Percentiles rank a stretch among this genome's conserved stretches.
Conservation (phyloP, 2,797 vertebrate genomes). For the Prionace glauca region DNA sequence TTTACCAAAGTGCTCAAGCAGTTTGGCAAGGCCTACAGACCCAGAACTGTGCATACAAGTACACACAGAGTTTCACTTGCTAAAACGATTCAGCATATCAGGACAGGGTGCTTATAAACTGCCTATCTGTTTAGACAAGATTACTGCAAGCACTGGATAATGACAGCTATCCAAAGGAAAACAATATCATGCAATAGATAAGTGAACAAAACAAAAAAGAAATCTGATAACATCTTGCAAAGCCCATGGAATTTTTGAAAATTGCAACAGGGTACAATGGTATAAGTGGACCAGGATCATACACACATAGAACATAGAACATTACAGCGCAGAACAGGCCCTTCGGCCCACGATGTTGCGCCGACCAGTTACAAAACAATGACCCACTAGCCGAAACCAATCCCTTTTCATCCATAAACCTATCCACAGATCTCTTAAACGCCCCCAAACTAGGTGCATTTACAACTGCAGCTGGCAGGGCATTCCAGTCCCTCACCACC, state of each 20-base stretch:
- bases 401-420: too few species aligned
- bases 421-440: too few species aligned
- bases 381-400: too few species aligned
- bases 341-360: too few species aligned
- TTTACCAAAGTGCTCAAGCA: too few species aligned
- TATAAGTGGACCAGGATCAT: background rate
- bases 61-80: background rate
- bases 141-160: background rate
- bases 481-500: too few species aligned
- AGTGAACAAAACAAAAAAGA: background rate
- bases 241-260: background rate
- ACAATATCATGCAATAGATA: background rate
- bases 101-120: background rate
- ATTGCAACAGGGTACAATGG: background rate
- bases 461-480: too few species aligned
- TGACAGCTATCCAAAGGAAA: background rate
- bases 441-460: too few species aligned
- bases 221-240: background rate
- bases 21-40: too few species aligned
- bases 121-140: background rate
- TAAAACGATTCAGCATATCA: background rate
- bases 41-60: background rate
- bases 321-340: too few species aligned
- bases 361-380: too few species aligned
- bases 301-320: too few species aligned